Base-by-base conservation (phyloP, 2,888 invertebrate genomes). In the Macrosoma leucophasiata region DNA sequence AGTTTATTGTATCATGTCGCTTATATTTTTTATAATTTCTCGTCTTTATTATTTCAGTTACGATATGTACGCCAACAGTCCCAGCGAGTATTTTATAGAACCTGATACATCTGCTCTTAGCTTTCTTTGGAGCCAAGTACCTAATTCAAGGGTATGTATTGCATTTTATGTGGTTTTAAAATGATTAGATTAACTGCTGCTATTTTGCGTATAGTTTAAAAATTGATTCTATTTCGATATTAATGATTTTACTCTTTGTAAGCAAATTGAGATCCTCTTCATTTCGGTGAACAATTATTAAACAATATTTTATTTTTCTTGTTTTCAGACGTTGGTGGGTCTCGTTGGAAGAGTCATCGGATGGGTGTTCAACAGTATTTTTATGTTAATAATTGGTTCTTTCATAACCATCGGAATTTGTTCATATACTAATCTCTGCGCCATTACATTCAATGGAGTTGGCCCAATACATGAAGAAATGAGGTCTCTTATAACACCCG, bases 361-460 rank as follows among this genome's bases (percentile, higher is more conserved):
- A 2, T 81, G 77, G 76, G 7, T 77, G 0, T 65, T 84, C 39
- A 69, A 68, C 40, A 78, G 75, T 33, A 51, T 77, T 5, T 73
- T 82, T n/a, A 59, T 87, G 4, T 66, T 89, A 2, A 74, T 87
- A 1, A 74, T 87, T 1, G 84, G 87, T 1, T 73, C 79, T 5
- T 33, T 76, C 2, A 42, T 79, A 2, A 82, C 84, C 1, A 47
- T 82, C 2, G 76, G 71, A 8, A 64, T 90, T 1, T 91, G 90
- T 55, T 79, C 86, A 1, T 84, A 89, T 41, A 90, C 90, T 1
- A 86, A 89, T 5, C 52, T 90, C 9, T 91, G 90, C 55, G 77
- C 78, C 3, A 86, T 89, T 33, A 75, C 74, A 1, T 88, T 89
- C 57, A 52, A 89, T 34, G 90, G 90, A 33, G 79, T 86, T 7